Evolutionary conservation across 2,113 vertebrate species (phyloP), one percentile per base, ranked within the genome.

Genomic region (Aegypius monachus): DNA sequence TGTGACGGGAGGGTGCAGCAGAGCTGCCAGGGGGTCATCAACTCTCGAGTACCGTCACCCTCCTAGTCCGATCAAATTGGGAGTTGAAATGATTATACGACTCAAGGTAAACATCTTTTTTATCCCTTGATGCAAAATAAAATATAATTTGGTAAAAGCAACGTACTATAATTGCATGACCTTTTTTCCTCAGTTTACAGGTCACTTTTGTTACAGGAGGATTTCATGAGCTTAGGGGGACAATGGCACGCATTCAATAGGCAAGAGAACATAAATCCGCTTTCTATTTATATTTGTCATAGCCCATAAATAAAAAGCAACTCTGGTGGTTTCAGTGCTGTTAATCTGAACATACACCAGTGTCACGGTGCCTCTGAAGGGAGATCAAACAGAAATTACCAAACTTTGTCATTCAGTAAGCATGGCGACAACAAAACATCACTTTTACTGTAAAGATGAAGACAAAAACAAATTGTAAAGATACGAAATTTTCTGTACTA

Each of bases 271-370:
- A 87, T 43, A 96, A 96, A 97, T 94, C 92, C 12, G 11, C 87
- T 85, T 97, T 94, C 84, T 93, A 95, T 91, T 96, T 87, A 58
- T 91, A 90, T 70, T 85, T 93, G 72, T 80, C 77, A 72, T 48
- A 94, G 84, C 11, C 61, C 70, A 52, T 79, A 93, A 95, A 93
- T 89, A 95, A 95, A 92, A 95, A 72, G 53, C 84, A 95, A 75
- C 68, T 65, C 72, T 2, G 17, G 36, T 77, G 70, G 73, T 81
- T 96, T 89, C 75, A 96, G 81, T 62, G 90, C 65, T 2, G 10
- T 77, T 95, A 95, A 95, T 95, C 80, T 93, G 80, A 81, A 56
- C 20, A 11, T 4, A 36, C 31, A n/a, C 16, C 9, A 3, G 27
- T 67, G 36, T 68, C 48, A 71, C 4, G 2, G 48, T 38, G 74